Base-by-base conservation (phyloP, 2,888 invertebrate species). In the Hypena proboscidalis region DNA sequence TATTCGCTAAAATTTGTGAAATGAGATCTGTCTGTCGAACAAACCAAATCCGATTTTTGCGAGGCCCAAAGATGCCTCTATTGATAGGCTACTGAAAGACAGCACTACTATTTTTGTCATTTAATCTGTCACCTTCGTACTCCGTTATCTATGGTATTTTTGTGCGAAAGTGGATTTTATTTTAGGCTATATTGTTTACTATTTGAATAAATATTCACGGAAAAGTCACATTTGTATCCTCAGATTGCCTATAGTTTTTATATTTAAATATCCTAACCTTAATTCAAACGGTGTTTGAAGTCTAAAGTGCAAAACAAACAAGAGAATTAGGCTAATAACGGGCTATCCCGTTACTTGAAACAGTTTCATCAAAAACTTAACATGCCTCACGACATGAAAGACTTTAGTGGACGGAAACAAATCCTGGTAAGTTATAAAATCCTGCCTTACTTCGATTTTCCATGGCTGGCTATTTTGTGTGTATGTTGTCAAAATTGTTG, bases 381-480 rank as follows among this genome's bases (percentile, higher is more conserved):
- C 75, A 90, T 90, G 90, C 90, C 90, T 85, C 90, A 90, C 83
- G 90, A 90, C 83, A 66, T 89, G 51, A 90, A 89, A 57, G 85
- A 86, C 36, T 63, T 85, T 70, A 85, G 83, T 58, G 85, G 80
- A 68, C 83, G 89, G 80, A 90, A 90, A 80, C 83, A 87, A 58
- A 62, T 88, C 47, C 83, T 90, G 89, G 89, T 90, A 58, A 75
- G 85, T 70, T 5, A 7, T 8, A 5, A 23, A 11, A 22, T 13
- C 13, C 3, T 35, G 4, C 8, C 6, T 21, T 11, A 25, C 25
- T 9, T 9, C 25, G 11, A 4, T 2, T 23, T 23, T n/a, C n/a
- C n/a, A n/a, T n/a, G 8, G 10, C 13, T 7, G 13, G 11, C 9
- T 21, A 21, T 14, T 23, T 23, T 22, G 1, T 13, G 5, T 2